These are phyloP conservation scores for Parasteatoda lunata DNA, from an alignment of 2,888 invertebrate species.

Conservation along the genomic window DNA sequence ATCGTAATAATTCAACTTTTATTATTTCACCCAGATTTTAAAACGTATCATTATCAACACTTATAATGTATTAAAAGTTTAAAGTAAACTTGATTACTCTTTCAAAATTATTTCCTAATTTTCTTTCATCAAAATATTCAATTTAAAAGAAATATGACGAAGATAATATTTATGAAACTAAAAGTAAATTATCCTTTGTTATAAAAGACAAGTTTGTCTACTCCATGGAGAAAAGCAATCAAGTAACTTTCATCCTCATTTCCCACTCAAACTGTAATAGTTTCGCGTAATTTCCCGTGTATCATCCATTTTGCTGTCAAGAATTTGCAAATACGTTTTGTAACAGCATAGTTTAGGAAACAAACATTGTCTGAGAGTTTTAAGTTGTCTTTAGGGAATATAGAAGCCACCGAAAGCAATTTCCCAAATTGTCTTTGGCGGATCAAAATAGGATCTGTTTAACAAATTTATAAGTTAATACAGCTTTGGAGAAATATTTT, in stretches of 20 bases:
- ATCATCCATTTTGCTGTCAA: constrained; percentile 26
- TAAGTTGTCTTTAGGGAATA: not conserved
- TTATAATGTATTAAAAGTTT: too few species aligned
- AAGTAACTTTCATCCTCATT: constrained; percentile 12
- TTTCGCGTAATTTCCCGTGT: not conserved
- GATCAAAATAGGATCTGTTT: not conserved
- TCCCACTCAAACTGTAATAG: not conserved
- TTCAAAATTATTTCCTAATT: too few species aligned
- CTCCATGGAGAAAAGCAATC: constrained; percentile 5
- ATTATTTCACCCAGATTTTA: too few species aligned
- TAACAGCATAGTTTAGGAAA: not conserved
- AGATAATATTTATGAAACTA: not conserved
- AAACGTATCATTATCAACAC: too few species aligned
- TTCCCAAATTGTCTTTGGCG: not conserved
- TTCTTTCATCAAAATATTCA: too few species aligned
- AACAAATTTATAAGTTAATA: too few species aligned
- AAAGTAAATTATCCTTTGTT: not conserved
- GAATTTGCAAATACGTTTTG: not conserved
- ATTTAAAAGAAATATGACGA: too few species aligned
- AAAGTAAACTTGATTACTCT: too few species aligned
- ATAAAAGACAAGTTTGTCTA: constrained; percentile 2
- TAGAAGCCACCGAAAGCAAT: not conserved
- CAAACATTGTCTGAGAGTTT: not conserved
- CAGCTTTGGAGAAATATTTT: too few species aligned
- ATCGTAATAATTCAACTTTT: too few species aligned